Evolutionary conservation across 2,113 vertebrate genomes (phyloP), one percentile per base, ranked within the genome.

Genomic region (Cyanoderma ruficeps): DNA sequence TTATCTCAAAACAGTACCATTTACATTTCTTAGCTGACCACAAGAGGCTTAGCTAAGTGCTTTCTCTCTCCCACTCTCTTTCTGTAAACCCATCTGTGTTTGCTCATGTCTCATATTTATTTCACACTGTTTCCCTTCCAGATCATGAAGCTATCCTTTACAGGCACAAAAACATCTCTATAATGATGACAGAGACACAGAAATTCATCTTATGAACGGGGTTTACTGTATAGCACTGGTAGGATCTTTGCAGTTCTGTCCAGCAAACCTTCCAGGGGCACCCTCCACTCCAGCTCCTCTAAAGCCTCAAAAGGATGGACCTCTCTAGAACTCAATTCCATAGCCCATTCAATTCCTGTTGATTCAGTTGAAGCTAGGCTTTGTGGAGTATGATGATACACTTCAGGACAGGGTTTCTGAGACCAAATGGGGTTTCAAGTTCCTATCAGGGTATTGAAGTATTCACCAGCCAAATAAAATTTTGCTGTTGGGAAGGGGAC

Each of bases 1-100:
- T 90, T 88, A 55, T 95, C 67, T 72, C 63, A 76, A 91, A 86
- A 65, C 64, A 44, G 35, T 71, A 30, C 31, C 60, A 74, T 79
- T 96, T 94, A 49, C 37, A 72, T 91, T 94, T 92, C 80, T 91
- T 74, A 69, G 59, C 9, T 92, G 81, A 84, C 90, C 88, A 64
- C 80, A 87, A 94, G 90, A 89, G 80, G 65, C 93, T 97, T 87
- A 87, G 42, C 53, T 79, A 84, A 96, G 77, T 91, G 86, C 71
- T 91, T 70, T 74, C 46, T 89, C 65, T 90, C 57, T 88, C 77
- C 88, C 63, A 59, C 46, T 77, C 52, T 67, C 41, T 86, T 88
- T 94, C 77, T 89, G 7, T 81, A 94, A 90, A 87, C 61, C 65
- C 59, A 53, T 91, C 79, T 95, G 80, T 89, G 82, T 94, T 94